These are phyloP conservation scores for Tipula helvola DNA, from an alignment of 2,888 invertebrate species.

Conservation along the genomic window DNA sequence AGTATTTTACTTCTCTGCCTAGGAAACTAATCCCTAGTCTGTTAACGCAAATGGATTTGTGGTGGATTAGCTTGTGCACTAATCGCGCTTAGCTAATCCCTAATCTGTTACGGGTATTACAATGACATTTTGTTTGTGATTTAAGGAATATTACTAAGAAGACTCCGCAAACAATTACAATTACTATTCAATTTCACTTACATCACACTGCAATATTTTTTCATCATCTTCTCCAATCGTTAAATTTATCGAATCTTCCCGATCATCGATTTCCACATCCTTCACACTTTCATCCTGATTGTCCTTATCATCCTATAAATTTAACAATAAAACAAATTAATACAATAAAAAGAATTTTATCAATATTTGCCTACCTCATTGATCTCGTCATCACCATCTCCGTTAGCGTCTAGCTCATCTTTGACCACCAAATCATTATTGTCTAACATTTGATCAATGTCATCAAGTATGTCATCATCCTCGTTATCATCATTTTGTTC, in stretches of 20 bases:
- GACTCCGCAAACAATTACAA: no score
- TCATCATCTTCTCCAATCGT: slow-evolving; percentile 71
- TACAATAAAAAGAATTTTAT: not conserved
- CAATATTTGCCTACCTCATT: slow-evolving; percentile 12
- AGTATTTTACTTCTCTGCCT: no score
- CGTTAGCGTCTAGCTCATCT: slow-evolving; percentile 11
- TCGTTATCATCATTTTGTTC: slow-evolving; percentile 16
- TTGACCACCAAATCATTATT: slow-evolving; percentile 9
- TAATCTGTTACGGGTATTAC: no score
- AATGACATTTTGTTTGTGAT: no score
- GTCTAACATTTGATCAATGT: slow-evolving; percentile 13
- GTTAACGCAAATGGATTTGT: no score
- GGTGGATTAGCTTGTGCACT: no score
- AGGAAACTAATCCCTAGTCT: no score
- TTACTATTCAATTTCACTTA: slow-evolving; percentile 23
- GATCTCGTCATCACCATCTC: slow-evolving; percentile 15
- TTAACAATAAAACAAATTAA: not conserved
- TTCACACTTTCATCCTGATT: slow-evolving; percentile 22
- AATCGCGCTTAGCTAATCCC: no score
- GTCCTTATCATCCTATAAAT: slow-evolving; percentile 17
- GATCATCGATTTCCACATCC: slow-evolving; percentile 49
- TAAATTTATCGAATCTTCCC: slow-evolving; percentile 68
- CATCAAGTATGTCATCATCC: slow-evolving; percentile 26
- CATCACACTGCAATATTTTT: slow-evolving; percentile 64
- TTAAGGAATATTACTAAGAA: no score